These are phyloP conservation scores for Barypeithes pellucidus DNA, from an alignment of 2,888 invertebrate species.

Conservation along the genomic window DNA sequence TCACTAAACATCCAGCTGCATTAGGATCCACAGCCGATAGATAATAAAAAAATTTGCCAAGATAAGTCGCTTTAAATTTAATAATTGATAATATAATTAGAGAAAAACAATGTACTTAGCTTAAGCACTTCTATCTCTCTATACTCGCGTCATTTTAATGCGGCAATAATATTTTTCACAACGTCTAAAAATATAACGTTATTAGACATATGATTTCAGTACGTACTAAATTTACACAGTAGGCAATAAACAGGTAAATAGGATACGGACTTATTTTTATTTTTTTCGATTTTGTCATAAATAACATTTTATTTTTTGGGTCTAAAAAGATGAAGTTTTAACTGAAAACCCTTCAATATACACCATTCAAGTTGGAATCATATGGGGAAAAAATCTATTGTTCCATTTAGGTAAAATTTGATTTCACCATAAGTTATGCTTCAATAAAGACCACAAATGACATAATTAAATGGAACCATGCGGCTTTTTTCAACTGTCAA, in stretches of 20 bases:
- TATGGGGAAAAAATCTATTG: too few species aligned
- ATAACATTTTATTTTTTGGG: not conserved
- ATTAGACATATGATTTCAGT: conserved; percentile 2
- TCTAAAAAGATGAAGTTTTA: too few species aligned
- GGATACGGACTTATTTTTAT: conserved; percentile 6
- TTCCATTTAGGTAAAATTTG: too few species aligned
- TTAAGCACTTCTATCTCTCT: conserved; percentile 20
- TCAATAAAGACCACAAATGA: too few species aligned
- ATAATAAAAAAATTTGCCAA: not conserved
- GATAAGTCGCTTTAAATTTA: conserved; percentile 14
- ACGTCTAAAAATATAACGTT: conserved; percentile 23
- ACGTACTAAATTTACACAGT: conserved; percentile 17
- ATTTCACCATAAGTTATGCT: too few species aligned
- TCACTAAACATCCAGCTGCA: not conserved
- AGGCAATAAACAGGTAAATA: conserved; percentile 8
- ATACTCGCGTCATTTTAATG: not conserved
- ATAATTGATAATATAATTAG: conserved; percentile 21
- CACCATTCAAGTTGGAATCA: too few species aligned
- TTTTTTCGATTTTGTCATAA: not conserved
- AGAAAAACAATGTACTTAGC: conserved; percentile 20
- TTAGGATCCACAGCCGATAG: not conserved
- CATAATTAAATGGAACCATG: too few species aligned
- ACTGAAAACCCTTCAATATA: too few species aligned
- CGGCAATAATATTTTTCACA: conserved; percentile 19
- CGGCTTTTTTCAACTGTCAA: too few species aligned